Base-by-base conservation (phyloP, 2,797 vertebrate species). In the Echeneis naucrates region DNA sequence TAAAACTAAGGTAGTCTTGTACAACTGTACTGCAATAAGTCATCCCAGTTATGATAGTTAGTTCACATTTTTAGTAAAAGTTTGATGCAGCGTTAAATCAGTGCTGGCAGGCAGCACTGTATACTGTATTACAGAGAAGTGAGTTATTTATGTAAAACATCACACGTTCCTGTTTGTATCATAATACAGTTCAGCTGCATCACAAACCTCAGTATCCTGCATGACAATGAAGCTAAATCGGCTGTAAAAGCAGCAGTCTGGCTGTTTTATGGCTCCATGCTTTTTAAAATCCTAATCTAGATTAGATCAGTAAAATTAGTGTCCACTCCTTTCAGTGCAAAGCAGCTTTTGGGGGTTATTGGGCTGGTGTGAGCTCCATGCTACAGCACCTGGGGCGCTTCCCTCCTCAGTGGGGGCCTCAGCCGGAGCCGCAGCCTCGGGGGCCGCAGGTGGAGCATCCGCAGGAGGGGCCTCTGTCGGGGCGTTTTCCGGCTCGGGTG, bases 351-450 rank as follows among this genome's bases (percentile, higher is more conserved):
- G 5, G 38, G 2, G 16, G 17, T 35, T 37, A 14, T 60, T 16
- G 2, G 26, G 35, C n/a, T 72, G 55, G 13, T 9, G 56, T 68
- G n/a, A n/a, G 2, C 13, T 21, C 40, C 59, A 37, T 7, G 37
- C 8, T 72, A 13, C 21, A 16, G 24, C 68, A 92, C 87, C 90
- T 85, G 83, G 74, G 17, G 73, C 30, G 8, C 32, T 73, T 82
- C 40, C 87, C 37, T 90, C 87, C 19, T 80, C 70, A 23, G 82
- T 56, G 0, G 75, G 65, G 17, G 77, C 55, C 12, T 56, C 65
- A 2, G 52, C 57, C 2, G 67, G 70, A 16, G 72, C 60, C 8
- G 48, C 27, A 2, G 63, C 51, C 60, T 83, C 91, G 0, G 21
- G 75, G 12, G 88, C 69, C 65, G 79, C 1, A 0, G 0, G 53